Percentiles rank a stretch among this genome's conserved stretches.
These are phyloP conservation scores for Drosophila insularis DNA, from an alignment of 1,140 invertebrate species.

Conservation along the genomic window DNA sequence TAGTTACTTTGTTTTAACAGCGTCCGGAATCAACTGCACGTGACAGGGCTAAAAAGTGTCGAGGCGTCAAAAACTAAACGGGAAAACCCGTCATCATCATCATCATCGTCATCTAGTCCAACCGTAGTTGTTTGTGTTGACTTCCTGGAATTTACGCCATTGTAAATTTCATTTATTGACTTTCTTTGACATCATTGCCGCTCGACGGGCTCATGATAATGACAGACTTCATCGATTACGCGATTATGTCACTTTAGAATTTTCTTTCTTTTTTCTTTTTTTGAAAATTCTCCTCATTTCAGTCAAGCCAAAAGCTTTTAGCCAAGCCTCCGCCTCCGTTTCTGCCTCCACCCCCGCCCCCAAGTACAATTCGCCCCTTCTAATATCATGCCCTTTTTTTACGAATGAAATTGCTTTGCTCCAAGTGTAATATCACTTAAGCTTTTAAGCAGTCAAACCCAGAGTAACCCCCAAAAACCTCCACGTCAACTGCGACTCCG, in stretches of 20 bases:
- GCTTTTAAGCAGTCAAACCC: conserved; percentile 71
- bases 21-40: conserved; percentile 22
- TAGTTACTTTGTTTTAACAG: conserved; percentile 1
- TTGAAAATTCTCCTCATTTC: conserved; percentile 65
- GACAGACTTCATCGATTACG: conserved; percentile 80
- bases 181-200: conserved; percentile 28
- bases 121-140: conserved; percentile 44
- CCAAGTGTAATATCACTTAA: conserved; percentile 80
- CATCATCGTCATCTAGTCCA: not conserved
- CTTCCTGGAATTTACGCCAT: conserved; percentile 44
- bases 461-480: not conserved
- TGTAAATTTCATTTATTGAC: conserved; percentile 71
- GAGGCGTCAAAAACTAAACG: conserved; percentile 40
- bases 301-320: conserved; percentile 71
- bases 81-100: conserved; percentile 8
- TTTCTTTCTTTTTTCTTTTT: conserved; percentile 25
- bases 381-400: conserved; percentile 48
- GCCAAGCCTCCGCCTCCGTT: conserved; percentile 24
- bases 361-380: not conserved
- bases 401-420: conserved; percentile 72
- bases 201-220: conserved; percentile 66
- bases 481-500: not conserved
- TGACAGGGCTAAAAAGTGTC: conserved; percentile 34
- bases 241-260: conserved; percentile 79
- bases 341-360: not conserved